Base-by-base conservation (phyloP, 2,113 vertebrate genomes). In the Steatornis caripensis region DNA sequence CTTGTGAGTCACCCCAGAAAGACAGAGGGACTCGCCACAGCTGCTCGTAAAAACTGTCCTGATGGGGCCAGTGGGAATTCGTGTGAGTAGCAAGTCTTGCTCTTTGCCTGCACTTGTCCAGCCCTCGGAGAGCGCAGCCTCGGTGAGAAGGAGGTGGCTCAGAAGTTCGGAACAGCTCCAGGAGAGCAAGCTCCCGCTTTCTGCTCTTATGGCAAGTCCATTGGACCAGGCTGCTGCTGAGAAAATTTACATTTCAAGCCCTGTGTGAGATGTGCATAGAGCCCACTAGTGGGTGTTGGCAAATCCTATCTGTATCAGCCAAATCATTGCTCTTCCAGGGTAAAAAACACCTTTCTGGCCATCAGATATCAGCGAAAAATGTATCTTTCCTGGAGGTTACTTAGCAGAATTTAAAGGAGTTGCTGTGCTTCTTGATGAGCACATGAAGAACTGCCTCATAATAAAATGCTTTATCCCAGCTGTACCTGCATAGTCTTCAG, bases 71-170 rank as follows among this genome's bases (percentile, higher is more conserved):
- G 27, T 21, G 53, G 53, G 48, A 61, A 36, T 77, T 57, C 1
- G 1, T 46, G 30, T 3, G 30, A 82, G 70, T 14, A 74, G 62
- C 34, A 53, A 14, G 13, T 16, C 62, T 43, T 43, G 32, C 53
- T 66, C 41, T 74, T 20, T 11, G 12, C 66, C 48, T 68, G 43
- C 2, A 1, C 41, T 72, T 66, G 32, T 23, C 34, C 87, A 81
- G 68, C 39, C 71, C 16, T 8, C 1, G 3, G 37, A 58, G 70
- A 60, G 37, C 91, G 41, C 3, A 9, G 64, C 64, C 64, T 74
- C 0, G 0, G 29, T 0, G 0, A n/a, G 51, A 10, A 76, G 32
- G 34, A 70, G 48, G 24, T 16, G 51, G 65, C 10, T 71, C 57
- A 36, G 57, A 7, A 19, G 32, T 10, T 16, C 22, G 69, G 82